phyloP scores from a whole-genome alignment of 2,888 invertebrate genomes.

The Lasius platythorax region DNA sequence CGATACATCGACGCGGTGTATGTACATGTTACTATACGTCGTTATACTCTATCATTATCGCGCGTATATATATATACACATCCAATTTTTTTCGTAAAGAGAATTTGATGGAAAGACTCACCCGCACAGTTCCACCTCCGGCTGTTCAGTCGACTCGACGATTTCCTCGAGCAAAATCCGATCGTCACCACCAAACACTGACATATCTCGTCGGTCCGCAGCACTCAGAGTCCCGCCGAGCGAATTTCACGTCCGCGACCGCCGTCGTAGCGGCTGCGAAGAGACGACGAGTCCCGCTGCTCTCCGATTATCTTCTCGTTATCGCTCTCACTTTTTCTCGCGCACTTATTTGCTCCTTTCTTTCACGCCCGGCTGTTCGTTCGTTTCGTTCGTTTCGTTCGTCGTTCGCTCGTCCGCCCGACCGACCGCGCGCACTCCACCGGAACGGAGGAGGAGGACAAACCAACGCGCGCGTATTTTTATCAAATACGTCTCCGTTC shows the following conservation, averaged over 20 bases:
- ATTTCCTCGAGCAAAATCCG: conserved; percentile 87
- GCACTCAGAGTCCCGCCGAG: conserved; percentile 72
- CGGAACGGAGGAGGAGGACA: conserved; percentile 24
- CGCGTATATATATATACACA: not conserved
- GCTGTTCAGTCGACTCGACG: conserved; percentile 87
- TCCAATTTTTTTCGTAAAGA: not conserved
- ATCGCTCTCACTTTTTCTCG: conserved; percentile 45
- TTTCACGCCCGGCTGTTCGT: conserved; percentile 1
- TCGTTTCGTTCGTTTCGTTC: not conserved
- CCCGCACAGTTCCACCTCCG: conserved; percentile 83
- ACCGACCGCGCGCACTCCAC: conserved; percentile 65
- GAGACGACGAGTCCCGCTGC: conserved; percentile 64
- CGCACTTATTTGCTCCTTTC: conserved; percentile 21
- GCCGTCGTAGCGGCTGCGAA: conserved; percentile 70
- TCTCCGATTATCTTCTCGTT: conserved; percentile 51
- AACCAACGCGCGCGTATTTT: conserved; percentile 63
- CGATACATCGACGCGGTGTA: not conserved
- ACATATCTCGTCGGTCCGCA: conserved; percentile 85
- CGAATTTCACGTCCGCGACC: conserved; percentile 68
- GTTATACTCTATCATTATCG: not conserved
- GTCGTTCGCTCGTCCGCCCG: conserved; percentile 23
- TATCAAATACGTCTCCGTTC: conserved; percentile 31
- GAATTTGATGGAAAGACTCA: conserved; percentile 67
- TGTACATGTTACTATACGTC: not conserved
- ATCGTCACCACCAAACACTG: conserved; percentile 87